Percentiles rank a stretch among this genome's conserved stretches.
Conservation (phyloP, 2,888 invertebrate genomes). For the Trichopoda pennipes region DNA sequence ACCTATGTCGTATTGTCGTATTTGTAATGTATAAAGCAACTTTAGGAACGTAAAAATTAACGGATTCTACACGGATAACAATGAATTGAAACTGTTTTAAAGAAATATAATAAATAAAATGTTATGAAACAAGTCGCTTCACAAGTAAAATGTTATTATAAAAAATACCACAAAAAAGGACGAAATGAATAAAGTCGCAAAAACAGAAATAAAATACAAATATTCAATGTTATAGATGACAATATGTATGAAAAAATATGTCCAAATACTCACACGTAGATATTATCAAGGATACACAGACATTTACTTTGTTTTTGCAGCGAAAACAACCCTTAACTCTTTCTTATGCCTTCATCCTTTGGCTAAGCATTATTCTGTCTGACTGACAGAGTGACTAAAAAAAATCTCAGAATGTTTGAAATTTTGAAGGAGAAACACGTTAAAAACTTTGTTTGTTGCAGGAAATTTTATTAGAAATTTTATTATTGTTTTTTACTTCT, state of each 20-base stretch:
- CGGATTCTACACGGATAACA: conserved; percentile 34
- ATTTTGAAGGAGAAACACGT: conserved; percentile 14
- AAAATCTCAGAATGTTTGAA: conserved; percentile 31
- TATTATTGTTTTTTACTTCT: conserved; percentile 37
- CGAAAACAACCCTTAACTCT: conserved; percentile 61
- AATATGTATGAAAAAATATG: conserved; percentile 7
- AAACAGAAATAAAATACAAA: conserved; percentile 44
- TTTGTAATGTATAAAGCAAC: conserved; percentile 3
- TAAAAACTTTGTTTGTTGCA: conserved; percentile 37
- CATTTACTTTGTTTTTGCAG: not conserved
- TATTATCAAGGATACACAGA: conserved; percentile 18
- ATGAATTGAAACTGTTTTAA: conserved; percentile 28
- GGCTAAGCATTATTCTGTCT: conserved; percentile 31
- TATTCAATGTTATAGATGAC: conserved; percentile 7
- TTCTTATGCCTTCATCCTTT: conserved; percentile 32
- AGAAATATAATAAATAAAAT: conserved; percentile 19
- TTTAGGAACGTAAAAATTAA: conserved; percentile 4
- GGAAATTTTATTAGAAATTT: conserved; percentile 50
- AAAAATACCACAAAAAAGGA: conserved; percentile 14
- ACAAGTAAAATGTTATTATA: conserved; percentile 34
- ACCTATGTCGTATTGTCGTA: not conserved
- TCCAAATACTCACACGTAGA: conserved; percentile 11
- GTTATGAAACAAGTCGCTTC: conserved; percentile 16
- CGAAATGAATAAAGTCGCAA: conserved; percentile 37
- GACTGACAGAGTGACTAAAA: conserved; percentile 4